Base-by-base conservation (phyloP, 2,888 invertebrate genomes). In the Iphiclides podalirius region DNA sequence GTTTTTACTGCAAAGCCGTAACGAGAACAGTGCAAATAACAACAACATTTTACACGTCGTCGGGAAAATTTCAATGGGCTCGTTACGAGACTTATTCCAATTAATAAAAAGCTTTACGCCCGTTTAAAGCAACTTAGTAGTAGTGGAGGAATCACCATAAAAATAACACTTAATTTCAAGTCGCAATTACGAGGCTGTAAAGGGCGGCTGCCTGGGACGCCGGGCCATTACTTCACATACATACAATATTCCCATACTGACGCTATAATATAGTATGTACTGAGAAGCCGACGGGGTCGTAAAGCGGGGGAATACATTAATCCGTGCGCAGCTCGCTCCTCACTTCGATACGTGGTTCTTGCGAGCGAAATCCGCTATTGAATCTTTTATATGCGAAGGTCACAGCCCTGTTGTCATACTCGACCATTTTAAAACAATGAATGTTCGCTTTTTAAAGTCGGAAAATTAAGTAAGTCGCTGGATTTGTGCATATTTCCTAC, bases 81-180 rank as follows among this genome's bases (percentile, higher is more conserved):
- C 35, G 31, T 41, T 41, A 28, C 52, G 56, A 61, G 64, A 64
- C 73, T 75, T 68, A 75, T 78, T 79, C 79, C 82, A 83, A 86
- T 85, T 84, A 83, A 85, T 85, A 83, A 84, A 85, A 81, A 75
- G 67, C 69, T 84, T 83, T 79, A 83, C 81, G 79, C 80, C 75
- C 80, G 79, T 83, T 85, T 82, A 82, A 81, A 79, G 80, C 86
- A 84, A 86, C 86, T 85, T 70, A 83, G 86, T 85, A 86, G 83
- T 80, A 76, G 84, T 84, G 79, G 79, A 75, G 85, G 84, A 87
- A 86, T 88, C 85, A 87, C 79, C 86, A 88, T 88, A 87, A 87
- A 87, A 88, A 86, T 86, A 86, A 86, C 87, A 87, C 87, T 88
- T 85, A 85, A 86, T 87, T 87, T 87, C 76, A 85, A 83, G 70